Evolutionary conservation across 2,113 vertebrate genomes (phyloP).

Genomic region (Carlito syrichta): DNA sequence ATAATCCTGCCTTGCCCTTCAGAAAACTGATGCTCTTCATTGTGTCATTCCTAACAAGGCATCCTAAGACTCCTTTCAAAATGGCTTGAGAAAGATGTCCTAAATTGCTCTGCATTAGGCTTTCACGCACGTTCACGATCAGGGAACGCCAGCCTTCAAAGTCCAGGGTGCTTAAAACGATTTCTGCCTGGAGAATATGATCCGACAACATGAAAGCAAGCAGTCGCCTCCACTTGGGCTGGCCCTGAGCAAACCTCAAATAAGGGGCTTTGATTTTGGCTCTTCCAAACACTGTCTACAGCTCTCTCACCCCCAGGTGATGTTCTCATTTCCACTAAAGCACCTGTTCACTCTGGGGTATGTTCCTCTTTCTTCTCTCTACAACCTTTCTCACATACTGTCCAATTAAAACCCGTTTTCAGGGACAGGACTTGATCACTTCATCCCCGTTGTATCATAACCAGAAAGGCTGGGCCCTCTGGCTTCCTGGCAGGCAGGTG

Average conservation of each 20-base stretch:
- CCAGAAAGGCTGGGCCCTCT: no score
- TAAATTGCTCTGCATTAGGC: accelerated
- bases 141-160: neutral
- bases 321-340: neutral
- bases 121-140: accelerated
- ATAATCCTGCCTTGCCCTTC: accelerated
- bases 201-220: neutral
- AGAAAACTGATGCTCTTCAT: neutral
- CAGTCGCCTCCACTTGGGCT: accelerated
- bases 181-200: neutral
- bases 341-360: neutral
- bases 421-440: no score
- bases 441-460: accelerated
- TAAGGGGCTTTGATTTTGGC: neutral
- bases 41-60: neutral
- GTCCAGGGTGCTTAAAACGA: neutral
- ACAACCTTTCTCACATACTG: accelerated
- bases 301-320: accelerated
- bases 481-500: neutral
- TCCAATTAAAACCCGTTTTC: neutral
- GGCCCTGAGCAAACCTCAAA: neutral
- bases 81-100: neutral
- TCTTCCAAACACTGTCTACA: neutral
- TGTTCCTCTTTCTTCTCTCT: accelerated
- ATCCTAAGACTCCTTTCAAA: neutral